A percentile compares a stretch with the other conserved stretches of the same genome.
Evolutionary conservation across 2,797 vertebrate genomes (phyloP).

Genomic region (Nothura maculosa): DNA sequence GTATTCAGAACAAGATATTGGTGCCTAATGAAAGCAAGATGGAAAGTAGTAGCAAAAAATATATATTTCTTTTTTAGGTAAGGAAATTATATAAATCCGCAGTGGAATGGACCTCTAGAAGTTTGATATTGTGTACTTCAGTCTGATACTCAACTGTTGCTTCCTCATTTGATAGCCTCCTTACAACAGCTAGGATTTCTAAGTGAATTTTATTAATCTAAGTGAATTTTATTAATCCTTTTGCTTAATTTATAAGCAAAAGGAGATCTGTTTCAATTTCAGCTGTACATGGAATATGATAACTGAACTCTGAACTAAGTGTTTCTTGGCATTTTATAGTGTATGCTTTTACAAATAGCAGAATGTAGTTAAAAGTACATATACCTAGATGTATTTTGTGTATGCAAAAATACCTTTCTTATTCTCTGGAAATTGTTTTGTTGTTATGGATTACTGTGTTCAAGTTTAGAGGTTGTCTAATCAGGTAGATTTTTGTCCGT

Average conservation of each 20-base stretch:
- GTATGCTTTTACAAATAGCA: background rate
- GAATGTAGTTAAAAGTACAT: background rate
- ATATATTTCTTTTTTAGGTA: background rate
- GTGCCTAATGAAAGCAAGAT: background rate
- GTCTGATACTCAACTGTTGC: no score
- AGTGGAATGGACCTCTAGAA: background rate
- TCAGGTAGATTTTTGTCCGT: background rate
- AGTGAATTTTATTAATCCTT: no score
- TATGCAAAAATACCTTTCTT: background rate
- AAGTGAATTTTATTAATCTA: background rate
- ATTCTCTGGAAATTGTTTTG: background rate
- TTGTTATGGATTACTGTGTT: background rate
- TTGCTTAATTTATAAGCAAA: background rate
- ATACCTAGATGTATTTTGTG: background rate
- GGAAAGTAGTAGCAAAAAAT: background rate
- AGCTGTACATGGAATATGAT: background rate
- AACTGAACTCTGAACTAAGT: background rate
- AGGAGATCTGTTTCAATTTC: background rate
- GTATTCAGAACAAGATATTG: background rate
- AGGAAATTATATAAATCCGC: background rate
- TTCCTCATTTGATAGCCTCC: background rate
- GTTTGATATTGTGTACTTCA: background rate
- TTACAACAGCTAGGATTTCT: background rate
- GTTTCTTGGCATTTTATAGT: background rate
- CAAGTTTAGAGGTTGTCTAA: background rate